Conservation (phyloP, 1,140 invertebrate genomes). For the Tenebrio molitor region DNA sequence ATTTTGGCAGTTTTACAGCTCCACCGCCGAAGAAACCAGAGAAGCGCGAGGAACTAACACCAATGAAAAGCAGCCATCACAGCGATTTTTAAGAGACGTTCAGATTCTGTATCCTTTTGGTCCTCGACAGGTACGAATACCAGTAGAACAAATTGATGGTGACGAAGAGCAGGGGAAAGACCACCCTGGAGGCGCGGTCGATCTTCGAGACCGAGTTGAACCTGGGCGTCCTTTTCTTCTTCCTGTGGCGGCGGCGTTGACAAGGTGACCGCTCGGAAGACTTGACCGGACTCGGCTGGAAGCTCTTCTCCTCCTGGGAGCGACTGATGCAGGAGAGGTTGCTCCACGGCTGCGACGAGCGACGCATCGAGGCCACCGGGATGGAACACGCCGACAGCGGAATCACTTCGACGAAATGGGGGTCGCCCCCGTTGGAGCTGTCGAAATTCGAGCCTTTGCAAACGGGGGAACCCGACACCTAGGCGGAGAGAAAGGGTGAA, state of each 20-base stretch:
- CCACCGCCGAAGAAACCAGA: background rate
- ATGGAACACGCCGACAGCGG: constrained; percentile 67
- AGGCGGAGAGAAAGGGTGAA: constrained; percentile 26
- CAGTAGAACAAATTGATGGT: constrained; percentile 86
- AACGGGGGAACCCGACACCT: constrained; percentile 32
- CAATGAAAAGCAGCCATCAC: constrained; percentile 14
- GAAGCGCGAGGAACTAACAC: constrained; percentile 24
- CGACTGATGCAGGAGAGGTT: constrained; percentile 55
- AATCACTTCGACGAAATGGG: constrained; percentile 68
- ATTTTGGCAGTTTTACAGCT: constrained; percentile 21
- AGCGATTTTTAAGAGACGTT: constrained; percentile 47
- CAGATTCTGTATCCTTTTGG: constrained; percentile 70
- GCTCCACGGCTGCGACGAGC: constrained; percentile 54
- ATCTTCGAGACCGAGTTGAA: constrained; percentile 87
- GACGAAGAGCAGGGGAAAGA: constrained; percentile 83
- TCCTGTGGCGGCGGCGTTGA: constrained; percentile 64
- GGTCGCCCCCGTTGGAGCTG: constrained; percentile 50
- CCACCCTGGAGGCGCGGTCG: constrained; percentile 79
- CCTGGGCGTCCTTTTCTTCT: constrained; percentile 72
- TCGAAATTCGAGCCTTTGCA: constrained; percentile 50
- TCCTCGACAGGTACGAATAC: constrained; percentile 80
- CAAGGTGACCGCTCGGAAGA: constrained; percentile 57
- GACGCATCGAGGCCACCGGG: constrained; percentile 53
- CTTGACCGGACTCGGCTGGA: constrained; percentile 14
- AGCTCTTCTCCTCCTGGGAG: constrained; percentile 42